A percentile compares a stretch with the other conserved stretches of the same genome.
Conservation (phyloP, 2,888 invertebrate species). For the Drosophila prostipennis region DNA sequence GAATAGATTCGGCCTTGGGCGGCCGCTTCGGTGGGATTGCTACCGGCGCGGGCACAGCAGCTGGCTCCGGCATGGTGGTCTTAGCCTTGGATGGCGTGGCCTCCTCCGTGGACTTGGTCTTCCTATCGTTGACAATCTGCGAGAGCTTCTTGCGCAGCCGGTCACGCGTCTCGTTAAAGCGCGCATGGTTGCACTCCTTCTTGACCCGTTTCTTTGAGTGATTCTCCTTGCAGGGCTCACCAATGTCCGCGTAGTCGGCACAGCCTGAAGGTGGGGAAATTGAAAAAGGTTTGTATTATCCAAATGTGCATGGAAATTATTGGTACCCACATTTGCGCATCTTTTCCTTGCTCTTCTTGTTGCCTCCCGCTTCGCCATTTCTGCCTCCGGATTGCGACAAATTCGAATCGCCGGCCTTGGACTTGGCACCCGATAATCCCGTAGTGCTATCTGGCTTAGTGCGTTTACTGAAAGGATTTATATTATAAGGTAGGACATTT, state of each 20-base stretch:
- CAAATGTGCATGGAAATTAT: no score
- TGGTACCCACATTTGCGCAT: conserved; percentile 80
- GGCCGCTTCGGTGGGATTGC: conserved; percentile 36
- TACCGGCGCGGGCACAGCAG: conserved; percentile 1
- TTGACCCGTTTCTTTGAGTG: conserved; percentile 83
- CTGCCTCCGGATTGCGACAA: conserved; percentile 59
- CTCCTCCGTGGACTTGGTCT: conserved; percentile 71
- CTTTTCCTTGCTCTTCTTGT: conserved; percentile 80
- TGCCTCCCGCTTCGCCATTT: conserved; percentile 66
- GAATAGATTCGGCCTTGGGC: conserved; percentile 22
- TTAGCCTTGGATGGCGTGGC: conserved; percentile 20
- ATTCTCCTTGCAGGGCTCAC: conserved; percentile 83
- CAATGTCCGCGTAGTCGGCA: conserved; percentile 81
- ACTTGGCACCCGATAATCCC: conserved; percentile 40
- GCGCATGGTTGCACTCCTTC: conserved; percentile 83
- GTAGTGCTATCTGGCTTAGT: conserved; percentile 70
- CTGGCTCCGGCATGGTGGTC: conserved; percentile 31
- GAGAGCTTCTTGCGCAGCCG: conserved; percentile 83
- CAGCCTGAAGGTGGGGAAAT: conserved; percentile 60
- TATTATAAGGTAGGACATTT: background rate
- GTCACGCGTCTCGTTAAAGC: conserved; percentile 84
- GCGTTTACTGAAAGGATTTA: conserved; percentile 54
- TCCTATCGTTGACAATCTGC: conserved; percentile 81
- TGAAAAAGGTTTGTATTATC: no score
- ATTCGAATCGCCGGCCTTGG: conserved; percentile 54